Evolutionary conservation across 2,113 vertebrate species (phyloP).

Genomic region (Boleophthalmus pectinirostris): DNA sequence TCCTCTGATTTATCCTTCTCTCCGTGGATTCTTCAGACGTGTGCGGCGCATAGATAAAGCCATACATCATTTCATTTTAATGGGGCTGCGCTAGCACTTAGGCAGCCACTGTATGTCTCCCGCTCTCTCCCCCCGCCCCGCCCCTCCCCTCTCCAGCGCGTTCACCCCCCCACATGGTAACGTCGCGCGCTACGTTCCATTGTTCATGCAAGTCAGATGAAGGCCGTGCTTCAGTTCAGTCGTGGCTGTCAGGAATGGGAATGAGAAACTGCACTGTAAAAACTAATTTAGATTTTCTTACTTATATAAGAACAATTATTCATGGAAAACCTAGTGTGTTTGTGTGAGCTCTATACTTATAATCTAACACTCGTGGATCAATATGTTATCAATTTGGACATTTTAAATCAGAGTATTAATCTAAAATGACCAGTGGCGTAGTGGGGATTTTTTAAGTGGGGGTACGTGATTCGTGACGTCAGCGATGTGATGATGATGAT

Average conservation of each 20-base stretch:
- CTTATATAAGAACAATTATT: no score
- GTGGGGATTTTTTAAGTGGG: no score
- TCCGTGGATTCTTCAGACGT: constrained; percentile 46
- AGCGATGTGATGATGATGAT: no score
- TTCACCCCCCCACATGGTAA: constrained; percentile 50
- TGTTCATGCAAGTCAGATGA: constrained; percentile 77
- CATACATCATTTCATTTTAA: constrained; percentile 73
- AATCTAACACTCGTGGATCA: no score
- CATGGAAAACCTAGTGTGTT: no score
- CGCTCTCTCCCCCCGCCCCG: constrained; percentile 44
- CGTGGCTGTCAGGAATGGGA: constrained; percentile 23
- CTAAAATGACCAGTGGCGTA: no score
- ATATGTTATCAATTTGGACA: no score
- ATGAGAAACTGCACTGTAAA: constrained; percentile 38
- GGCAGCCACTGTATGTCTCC: constrained; percentile 47
- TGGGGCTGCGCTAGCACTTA: constrained; percentile 60
- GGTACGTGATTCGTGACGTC: no score
- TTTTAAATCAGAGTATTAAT: no score
- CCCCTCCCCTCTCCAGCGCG: constrained; percentile 19
- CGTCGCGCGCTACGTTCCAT: constrained; percentile 47
- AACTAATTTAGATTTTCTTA: no score
- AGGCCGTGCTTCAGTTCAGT: constrained; percentile 73
- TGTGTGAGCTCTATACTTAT: no score
- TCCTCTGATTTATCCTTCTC: constrained; percentile 42
- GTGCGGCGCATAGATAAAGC: constrained; percentile 55